Percentiles rank a stretch among this genome's conserved stretches.
These are phyloP conservation scores for Limnephilus lunatus DNA, from an alignment of 2,888 invertebrate species.

Conservation along the genomic window DNA sequence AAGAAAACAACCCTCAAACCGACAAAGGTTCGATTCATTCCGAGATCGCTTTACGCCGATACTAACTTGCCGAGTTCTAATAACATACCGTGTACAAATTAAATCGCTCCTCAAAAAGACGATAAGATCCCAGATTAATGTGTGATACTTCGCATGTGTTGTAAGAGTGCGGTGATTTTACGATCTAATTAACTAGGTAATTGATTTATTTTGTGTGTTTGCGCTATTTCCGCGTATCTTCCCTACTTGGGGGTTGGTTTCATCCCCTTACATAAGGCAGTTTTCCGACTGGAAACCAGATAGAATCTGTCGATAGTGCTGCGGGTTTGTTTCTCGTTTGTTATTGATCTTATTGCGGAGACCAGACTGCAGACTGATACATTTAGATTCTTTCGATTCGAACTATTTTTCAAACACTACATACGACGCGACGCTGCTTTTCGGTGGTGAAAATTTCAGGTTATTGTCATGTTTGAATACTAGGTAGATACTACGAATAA, in stretches of 20 bases:
- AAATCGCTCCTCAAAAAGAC: constrained; percentile 34
- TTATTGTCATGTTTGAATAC: background rate
- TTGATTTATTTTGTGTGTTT: background rate
- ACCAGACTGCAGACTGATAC: background rate
- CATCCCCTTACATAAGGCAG: constrained; percentile 35
- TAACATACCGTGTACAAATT: constrained; percentile 6
- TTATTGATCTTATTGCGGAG: constrained; percentile 20
- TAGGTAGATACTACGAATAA: background rate
- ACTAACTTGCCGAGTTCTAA: background rate
- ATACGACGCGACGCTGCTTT: background rate
- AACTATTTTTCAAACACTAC: background rate
- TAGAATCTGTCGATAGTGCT: background rate
- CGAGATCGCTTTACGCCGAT: background rate
- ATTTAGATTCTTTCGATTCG: background rate
- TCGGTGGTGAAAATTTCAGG: background rate
- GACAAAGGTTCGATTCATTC: background rate
- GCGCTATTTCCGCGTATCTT: background rate
- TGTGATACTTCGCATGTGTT: constrained; percentile 14
- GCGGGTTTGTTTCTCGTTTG: background rate
- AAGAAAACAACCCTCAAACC: background rate
- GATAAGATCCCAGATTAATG: background rate
- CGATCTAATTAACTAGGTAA: constrained; percentile 21
- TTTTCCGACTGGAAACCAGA: constrained; percentile 16
- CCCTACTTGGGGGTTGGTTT: background rate
- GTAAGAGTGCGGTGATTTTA: constrained; percentile 46